These are phyloP conservation scores for Lobophora halterata DNA, from an alignment of 2,888 invertebrate genomes.

Conservation along the genomic window DNA sequence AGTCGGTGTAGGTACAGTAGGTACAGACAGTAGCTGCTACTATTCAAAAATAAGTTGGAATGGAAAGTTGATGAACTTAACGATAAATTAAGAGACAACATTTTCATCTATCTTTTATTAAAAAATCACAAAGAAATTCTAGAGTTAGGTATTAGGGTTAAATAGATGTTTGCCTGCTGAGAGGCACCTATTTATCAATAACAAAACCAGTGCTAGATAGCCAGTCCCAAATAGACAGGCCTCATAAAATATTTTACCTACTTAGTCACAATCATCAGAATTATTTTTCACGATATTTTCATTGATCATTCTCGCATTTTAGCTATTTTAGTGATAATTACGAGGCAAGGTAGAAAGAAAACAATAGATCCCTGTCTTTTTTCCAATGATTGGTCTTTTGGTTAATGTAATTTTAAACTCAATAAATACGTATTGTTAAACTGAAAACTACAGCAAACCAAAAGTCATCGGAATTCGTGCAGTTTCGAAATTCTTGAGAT, in stretches of 20 bases:
- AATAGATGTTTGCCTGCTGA: slow-evolving; percentile 67
- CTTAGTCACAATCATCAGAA: slow-evolving; percentile 62
- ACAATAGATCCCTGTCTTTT: slow-evolving; percentile 71
- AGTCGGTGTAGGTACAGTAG: too few species aligned
- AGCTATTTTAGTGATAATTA: slow-evolving; percentile 36
- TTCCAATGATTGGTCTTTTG: slow-evolving; percentile 76
- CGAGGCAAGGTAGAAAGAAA: slow-evolving; percentile 61
- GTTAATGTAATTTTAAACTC: slow-evolving; percentile 70
- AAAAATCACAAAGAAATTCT: slow-evolving; percentile 87
- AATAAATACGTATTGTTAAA: slow-evolving; percentile 59
- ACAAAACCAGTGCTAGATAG: too few species aligned
- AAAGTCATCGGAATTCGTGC: slow-evolving; percentile 40
- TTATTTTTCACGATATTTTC: slow-evolving; percentile 41
- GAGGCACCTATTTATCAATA: too few species aligned
- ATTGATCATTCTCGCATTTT: slow-evolving; percentile 51
- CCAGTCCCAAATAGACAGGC: slow-evolving; percentile 41
- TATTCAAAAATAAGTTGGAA: too few species aligned
- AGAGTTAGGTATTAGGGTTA: slow-evolving; percentile 81
- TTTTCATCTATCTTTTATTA: slow-evolving; percentile 83
- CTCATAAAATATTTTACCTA: slow-evolving; percentile 60
- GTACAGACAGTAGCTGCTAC: too few species aligned
- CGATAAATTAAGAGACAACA: slow-evolving; percentile 40
- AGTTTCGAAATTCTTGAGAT: slow-evolving; percentile 53
- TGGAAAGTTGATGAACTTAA: background rate
- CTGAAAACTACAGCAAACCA: slow-evolving; percentile 43